phyloP scores from a whole-genome alignment of 2,797 vertebrate species.

The Morus bassanus region DNA sequence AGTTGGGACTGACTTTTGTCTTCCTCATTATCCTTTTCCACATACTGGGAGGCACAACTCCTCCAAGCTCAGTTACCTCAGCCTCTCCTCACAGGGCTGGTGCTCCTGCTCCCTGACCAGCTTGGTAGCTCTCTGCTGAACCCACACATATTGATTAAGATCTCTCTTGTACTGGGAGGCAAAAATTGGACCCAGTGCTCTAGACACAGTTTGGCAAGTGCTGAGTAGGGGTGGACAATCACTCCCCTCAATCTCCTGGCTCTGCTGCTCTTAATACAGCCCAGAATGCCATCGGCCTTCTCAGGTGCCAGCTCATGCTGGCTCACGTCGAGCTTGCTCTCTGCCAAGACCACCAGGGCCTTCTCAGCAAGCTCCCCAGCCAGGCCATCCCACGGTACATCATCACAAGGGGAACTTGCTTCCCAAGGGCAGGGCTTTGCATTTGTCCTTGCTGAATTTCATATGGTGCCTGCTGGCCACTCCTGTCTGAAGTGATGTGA shows the following conservation, averaged over 20 bases:
- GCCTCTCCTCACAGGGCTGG: not conserved
- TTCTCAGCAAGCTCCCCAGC: not conserved
- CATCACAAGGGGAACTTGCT: not conserved
- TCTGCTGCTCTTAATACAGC: not conserved
- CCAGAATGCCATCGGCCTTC: not conserved
- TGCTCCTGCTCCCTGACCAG: not conserved
- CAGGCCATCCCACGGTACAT: not conserved
- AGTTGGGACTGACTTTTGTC: not conserved
- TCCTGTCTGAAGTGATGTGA: not conserved
- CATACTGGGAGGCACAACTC: not conserved
- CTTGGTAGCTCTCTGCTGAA: not conserved
- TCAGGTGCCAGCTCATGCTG: not conserved
- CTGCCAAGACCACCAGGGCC: not conserved
- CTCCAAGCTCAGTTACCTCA: not conserved
- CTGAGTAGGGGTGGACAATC: not conserved
- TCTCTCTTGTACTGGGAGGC: not conserved
- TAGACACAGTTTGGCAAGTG: not conserved
- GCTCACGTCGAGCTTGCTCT: not conserved
- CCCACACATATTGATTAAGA: not conserved
- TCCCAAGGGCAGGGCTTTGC: not conserved
- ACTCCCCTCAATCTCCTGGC: not conserved
- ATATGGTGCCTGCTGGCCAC: not conserved
- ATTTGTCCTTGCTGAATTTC: not conserved
- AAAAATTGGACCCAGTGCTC: not conserved
- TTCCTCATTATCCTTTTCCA: not conserved